phyloP scores from a whole-genome alignment of 2,113 vertebrate species.

The Conger conger region DNA sequence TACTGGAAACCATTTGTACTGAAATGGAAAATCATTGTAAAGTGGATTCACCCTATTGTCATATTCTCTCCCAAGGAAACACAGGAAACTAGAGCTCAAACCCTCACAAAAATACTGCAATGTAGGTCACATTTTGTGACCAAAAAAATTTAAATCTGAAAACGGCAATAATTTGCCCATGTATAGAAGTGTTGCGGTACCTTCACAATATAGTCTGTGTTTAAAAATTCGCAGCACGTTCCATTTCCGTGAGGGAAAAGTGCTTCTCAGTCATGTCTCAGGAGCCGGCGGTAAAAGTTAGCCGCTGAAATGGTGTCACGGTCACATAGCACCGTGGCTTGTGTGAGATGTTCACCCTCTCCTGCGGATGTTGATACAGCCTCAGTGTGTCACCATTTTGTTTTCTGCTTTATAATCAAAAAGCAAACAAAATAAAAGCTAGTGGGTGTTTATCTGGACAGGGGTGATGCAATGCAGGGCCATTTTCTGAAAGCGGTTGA shows the following conservation, averaged over 20 bases:
- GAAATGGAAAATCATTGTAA: neutral
- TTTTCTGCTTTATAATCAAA: neutral
- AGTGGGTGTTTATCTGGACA: neutral
- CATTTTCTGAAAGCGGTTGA: constrained; percentile 18
- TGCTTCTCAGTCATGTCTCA: neutral
- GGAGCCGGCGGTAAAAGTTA: neutral
- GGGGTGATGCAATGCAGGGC: constrained; percentile 18
- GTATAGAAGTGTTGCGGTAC: too few relatives aligned
- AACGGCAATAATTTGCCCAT: too few relatives aligned
- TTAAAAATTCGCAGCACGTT: too few relatives aligned
- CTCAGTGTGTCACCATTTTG: neutral
- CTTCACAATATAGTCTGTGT: too few relatives aligned
- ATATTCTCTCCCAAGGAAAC: neutral
- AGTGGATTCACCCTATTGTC: neutral
- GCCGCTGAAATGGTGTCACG: neutral
- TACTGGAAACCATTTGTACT: neutral
- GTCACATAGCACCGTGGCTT: neutral
- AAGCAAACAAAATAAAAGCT: neutral
- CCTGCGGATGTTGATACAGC: neutral
- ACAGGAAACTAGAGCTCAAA: neutral
- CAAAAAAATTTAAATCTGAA: too few relatives aligned
- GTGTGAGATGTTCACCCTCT: neutral
- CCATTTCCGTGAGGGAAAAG: too few relatives aligned
- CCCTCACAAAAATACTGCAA: too few relatives aligned
- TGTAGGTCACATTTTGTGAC: too few relatives aligned